A percentile compares a stretch with the other conserved stretches of the same genome.
Evolutionary conservation across 1,140 invertebrate species (phyloP).

Genomic region (Drosophila neocordata): DNA sequence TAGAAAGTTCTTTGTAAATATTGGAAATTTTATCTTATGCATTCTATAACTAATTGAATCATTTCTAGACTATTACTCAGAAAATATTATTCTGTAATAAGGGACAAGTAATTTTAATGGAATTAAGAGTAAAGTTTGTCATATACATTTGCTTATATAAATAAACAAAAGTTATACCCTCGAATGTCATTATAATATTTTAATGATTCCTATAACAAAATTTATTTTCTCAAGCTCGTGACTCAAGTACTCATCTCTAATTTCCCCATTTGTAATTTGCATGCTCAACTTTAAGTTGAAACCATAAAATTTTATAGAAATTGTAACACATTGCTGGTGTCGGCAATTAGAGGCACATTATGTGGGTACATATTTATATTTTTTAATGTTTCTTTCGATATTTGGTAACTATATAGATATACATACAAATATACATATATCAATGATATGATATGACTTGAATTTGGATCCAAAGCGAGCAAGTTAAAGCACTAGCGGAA

Average conservation of each 20-base stretch:
- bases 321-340: slow-evolving; percentile 58
- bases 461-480: slow-evolving; percentile 8
- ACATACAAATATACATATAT: slow-evolving; percentile 25
- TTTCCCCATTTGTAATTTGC: slow-evolving; percentile 50
- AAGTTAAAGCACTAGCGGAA: slow-evolving; percentile 54
- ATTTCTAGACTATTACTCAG: not conserved
- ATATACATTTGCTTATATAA: too few species aligned
- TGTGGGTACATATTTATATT: slow-evolving; percentile 40
- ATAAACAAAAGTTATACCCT: too few species aligned
- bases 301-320: slow-evolving; percentile 55
- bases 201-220: not conserved
- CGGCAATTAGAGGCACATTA: slow-evolving; percentile 69
- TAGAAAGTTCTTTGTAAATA: not conserved
- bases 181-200: too few species aligned
- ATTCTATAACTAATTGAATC: not conserved
- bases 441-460: slow-evolving; percentile 10
- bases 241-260: slow-evolving; percentile 13
- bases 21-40: not conserved
- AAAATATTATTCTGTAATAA: not conserved
- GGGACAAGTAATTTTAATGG: too few species aligned
- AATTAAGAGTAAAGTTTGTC: too few species aligned
- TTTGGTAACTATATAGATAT: slow-evolving; percentile 33
- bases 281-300: slow-evolving; percentile 30
- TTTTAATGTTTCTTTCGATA: slow-evolving; percentile 27
- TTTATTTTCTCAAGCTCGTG: not conserved